Evolutionary conservation across 2,113 vertebrate species (phyloP), one percentile per base, ranked within the genome.

Genomic region (Agapornis roseicollis): DNA sequence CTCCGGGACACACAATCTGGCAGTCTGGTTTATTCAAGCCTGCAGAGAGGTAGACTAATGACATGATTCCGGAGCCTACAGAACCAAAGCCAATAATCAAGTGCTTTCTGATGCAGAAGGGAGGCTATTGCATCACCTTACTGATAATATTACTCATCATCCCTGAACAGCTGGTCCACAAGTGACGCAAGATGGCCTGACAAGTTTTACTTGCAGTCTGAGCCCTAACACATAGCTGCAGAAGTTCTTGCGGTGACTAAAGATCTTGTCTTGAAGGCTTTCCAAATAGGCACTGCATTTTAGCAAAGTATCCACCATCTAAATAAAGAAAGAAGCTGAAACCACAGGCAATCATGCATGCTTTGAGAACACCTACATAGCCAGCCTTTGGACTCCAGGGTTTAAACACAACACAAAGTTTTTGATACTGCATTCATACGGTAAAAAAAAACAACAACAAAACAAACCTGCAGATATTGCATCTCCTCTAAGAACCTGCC

Each of bases 341-440:
- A 73, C 25, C 1, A 0, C 17, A 70, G 41, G 39, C 5, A 6
- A 2, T 9, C 27, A 17, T 5, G 13, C 8, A 31, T 18, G 20
- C 47, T 31, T 29, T n/a, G 22, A 80, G 41, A 93, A 42, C 7
- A 8, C 37, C 46, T 63, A 56, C 9, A 56, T 11, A 56, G n/a
- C 10, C 12, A 19, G 42, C 49, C 37, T 85, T 55, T 58, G 52
- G 37, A 68, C 7, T 6, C 12, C 33, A 42, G 13, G 16, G 20
- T 58, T 74, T 41, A 72, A 80, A 90, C 66, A 53, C 35, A 91
- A 35, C 7, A 13, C 4, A 17, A 5, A n/a, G 31, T 49, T 90
- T 77, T 37, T 28, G 7, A 73, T n/a, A 71, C 9, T 66, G 29
- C 28, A 73, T 17, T 83, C 44, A 49, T 9, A 13, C 10, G 24